Evolutionary conservation across 1,140 invertebrate species (phyloP), one percentile per base, ranked within the genome.

Genomic region (Aphelinus certus): DNA sequence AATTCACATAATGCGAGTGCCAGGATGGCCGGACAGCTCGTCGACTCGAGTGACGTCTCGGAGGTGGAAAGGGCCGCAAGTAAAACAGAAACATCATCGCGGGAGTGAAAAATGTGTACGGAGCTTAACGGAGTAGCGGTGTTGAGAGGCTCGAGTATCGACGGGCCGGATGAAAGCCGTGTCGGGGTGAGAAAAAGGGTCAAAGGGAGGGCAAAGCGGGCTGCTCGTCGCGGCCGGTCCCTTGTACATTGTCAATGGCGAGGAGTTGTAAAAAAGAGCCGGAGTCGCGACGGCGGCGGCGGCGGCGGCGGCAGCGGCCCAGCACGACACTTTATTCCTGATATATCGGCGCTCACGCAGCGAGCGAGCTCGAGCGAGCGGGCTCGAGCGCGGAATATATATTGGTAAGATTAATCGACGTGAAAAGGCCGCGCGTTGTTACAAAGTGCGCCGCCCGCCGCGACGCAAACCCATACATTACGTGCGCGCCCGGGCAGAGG

Each of bases 381-480:
- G 26, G 26, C 72, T 53, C 4, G 4, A 9, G 78, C 66, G 61
- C 77, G 69, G 80, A 82, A 86, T 85, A 84, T 82, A 83, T 86
- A 84, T 86, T 84, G 84, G 81, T 79, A 88, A 87, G 86, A 88
- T 88, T 88, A 88, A 88, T 88, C 86, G 85, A 87, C 84, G 85
- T 85, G 85, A 86, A 86, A 84, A 64, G 51, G 56, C 68, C 62
- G 62, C 79, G 82, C 83, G 85, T 86, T 86, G 86, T 86, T 87
- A 87, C 86, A 88, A 88, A 88, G 85, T 87, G 83, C 84, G 86
- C 86, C 85, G 86, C 86, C 86, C 85, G 86, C 85, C 84, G 86
- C 84, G 86, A 87, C 84, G 83, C 82, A 81, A 84, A 84, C 81
- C 85, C 85, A 86, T 87, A 80, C 84, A 84, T 87, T 86, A 85